These are phyloP conservation scores for Proctacanthus coquilletti DNA, from an alignment of 1,140 invertebrate species.

Conservation along the genomic window DNA sequence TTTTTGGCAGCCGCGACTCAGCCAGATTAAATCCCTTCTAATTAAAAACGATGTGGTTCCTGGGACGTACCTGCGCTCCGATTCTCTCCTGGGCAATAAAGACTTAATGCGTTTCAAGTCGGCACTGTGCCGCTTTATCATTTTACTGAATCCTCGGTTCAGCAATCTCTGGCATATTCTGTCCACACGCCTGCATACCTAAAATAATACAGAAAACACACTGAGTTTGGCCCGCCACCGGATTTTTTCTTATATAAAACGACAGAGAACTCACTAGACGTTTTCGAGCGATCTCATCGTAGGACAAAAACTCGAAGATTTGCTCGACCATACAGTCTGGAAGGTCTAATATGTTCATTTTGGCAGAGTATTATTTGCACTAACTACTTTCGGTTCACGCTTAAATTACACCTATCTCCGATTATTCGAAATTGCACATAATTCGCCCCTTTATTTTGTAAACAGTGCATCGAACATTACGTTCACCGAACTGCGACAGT, in stretches of 20 bases:
- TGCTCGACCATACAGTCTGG: conserved; percentile 65
- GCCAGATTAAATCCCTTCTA: too few species aligned
- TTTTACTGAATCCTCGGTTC: conserved; percentile 65
- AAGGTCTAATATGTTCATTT: conserved; percentile 40
- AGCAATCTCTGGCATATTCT: conserved; percentile 54
- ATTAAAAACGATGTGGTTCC: too few species aligned
- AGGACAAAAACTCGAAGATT: conserved; percentile 59
- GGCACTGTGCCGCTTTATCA: conserved; percentile 58
- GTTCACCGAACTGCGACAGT: too few species aligned
- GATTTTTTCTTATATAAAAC: too few species aligned
- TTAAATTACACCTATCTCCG: too few species aligned
- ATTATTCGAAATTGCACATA: too few species aligned
- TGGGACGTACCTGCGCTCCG: conserved; percentile 54
- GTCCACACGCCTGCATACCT: conserved; percentile 75
- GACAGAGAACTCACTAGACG: conserved; percentile 49
- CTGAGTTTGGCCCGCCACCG: too few species aligned
- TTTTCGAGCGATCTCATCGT: conserved; percentile 65
- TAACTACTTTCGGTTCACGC: too few species aligned
- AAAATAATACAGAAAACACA: conserved; percentile 5
- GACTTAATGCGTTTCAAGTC: conserved; percentile 64
- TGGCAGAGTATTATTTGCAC: too few species aligned
- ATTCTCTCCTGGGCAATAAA: conserved; percentile 72
- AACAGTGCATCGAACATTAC: too few species aligned
- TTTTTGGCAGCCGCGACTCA: too few species aligned
- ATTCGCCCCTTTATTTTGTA: too few species aligned